Base-by-base conservation (phyloP, 2,113 vertebrate genomes). In the Daboia siamensis region DNA sequence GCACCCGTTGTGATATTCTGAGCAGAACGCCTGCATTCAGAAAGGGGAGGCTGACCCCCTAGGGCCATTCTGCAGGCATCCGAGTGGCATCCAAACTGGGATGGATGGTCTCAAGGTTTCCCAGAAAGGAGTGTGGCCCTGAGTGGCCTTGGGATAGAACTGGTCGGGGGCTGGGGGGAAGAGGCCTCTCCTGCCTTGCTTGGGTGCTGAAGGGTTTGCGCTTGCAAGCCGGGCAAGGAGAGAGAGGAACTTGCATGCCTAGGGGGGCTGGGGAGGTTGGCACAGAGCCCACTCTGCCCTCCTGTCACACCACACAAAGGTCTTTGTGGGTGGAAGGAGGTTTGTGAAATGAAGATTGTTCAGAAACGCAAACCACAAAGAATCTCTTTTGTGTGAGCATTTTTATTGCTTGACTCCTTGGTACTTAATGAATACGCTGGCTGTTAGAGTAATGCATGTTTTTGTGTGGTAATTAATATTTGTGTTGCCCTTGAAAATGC, bases 351-450 rank as follows among this genome's bases (percentile, higher is more conserved):
- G 74, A 33, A 5, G 29, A 13, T 20, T n/a, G 4, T 57, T 91
- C 92, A 90, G 86, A 57, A 91, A 48, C 0, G 0, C 9, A 20
- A 23, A 24, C 33, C 1, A 9, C 56, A 52, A 93, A 86, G 46
- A 26, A 4, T 0, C 0, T 93, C 89, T 91, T 94, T 93, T 89
- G 85, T 0, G 0, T 91, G 93, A 11, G n/a, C 92, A 26, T 90
- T 95, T 94, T 92, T 91, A 93, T 89, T 90, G 88, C 92, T 94
- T 93, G 86, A 88, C 95, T 96, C 92, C 94, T 94, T 90, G 9
- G 86, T 90, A 12, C 92, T 86, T 94, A 94, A 91, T 93, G 94
- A 95, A 95, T 94, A 93, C 88, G 92, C 90, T 21, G 61, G 90
- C 44, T 24, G 54, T 94, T 90, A 74, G 74, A 91, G 93, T 96